Percentiles rank a stretch among this genome's conserved stretches.
Evolutionary conservation across 53 echinoderm and acorn worm genomes (phyloP).

Genomic region (Pentamera pediparva): DNA sequence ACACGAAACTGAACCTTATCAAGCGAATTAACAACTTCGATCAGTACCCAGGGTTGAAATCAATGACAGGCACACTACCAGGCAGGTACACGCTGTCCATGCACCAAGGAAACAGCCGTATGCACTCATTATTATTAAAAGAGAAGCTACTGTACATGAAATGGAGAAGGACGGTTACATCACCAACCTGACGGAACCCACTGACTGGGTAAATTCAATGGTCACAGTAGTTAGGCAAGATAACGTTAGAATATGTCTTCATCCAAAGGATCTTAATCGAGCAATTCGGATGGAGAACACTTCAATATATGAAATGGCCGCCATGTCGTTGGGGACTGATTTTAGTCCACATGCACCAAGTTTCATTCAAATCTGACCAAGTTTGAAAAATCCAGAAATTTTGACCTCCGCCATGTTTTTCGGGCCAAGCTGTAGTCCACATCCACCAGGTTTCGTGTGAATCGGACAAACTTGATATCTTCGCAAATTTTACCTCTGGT

Average conservation of each 20-base stretch:
- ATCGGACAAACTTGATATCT: too few relatives aligned
- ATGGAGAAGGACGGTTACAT: constrained; percentile 59
- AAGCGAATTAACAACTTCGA: constrained; percentile 39
- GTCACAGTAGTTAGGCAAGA: constrained; percentile 30
- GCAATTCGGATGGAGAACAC: constrained; percentile 43
- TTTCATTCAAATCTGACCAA: too few relatives aligned
- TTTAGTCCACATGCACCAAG: too few relatives aligned
- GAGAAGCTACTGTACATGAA: too few relatives aligned
- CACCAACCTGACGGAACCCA: constrained; percentile 46
- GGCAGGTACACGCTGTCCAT: constrained; percentile 49
- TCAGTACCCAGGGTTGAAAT: constrained; percentile 39
- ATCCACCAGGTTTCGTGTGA: too few relatives aligned
- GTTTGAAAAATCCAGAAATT: too few relatives aligned
- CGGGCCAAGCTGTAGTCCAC: too few relatives aligned
- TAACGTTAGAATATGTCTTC: constrained; percentile 38
- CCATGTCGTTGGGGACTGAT: too few relatives aligned
- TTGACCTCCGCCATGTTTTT: too few relatives aligned
- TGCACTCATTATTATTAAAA: too few relatives aligned
- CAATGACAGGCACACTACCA: constrained; percentile 38
- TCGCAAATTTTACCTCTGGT: too few relatives aligned
- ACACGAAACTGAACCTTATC: constrained; percentile 37
- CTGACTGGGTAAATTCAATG: constrained; percentile 62
- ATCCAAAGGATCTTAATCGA: constrained; percentile 50
- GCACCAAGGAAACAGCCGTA: constrained; percentile 50
- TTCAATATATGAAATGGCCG: too few relatives aligned